Evolutionary conservation across 2,888 invertebrate species (phyloP).

Genomic region (Thereva unica): DNA sequence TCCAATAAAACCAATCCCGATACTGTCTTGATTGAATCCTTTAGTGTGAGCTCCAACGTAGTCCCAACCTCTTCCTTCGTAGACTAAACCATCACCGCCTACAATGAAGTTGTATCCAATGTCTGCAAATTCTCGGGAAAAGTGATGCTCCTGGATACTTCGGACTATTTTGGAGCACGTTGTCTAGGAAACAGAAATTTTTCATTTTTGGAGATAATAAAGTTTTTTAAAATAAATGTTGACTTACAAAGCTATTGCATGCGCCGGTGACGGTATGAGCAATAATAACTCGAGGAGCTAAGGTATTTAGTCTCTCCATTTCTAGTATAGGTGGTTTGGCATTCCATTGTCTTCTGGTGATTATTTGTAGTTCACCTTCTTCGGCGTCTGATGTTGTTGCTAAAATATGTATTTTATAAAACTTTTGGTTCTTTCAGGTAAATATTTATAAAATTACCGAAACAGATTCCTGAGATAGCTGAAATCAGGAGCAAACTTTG

Average conservation of each 20-base stretch:
- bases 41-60: constrained; percentile 70
- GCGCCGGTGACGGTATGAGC: not conserved
- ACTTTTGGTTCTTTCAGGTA: too few species aligned
- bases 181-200: not conserved
- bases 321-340: not conserved
- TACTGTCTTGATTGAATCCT: constrained; percentile 66
- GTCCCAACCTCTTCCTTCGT: constrained; percentile 73
- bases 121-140: constrained; percentile 62
- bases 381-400: too few species aligned
- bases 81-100: constrained; percentile 74
- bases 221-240: too few species aligned
- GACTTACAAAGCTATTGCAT: not conserved
- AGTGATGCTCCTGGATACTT: not conserved
- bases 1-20: constrained; percentile 74
- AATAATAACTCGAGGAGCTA: not conserved
- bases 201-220: not conserved
- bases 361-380: too few species aligned
- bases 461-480: too few species aligned
- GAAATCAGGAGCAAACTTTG: too few species aligned
- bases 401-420: too few species aligned
- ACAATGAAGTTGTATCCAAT: constrained; percentile 78
- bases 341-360: not conserved
- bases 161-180: not conserved
- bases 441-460: too few species aligned
- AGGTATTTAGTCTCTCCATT: not conserved